Percentiles rank a stretch among this genome's conserved stretches.
Evolutionary conservation across 2,888 invertebrate species (phyloP).

Genomic region (Magallana nippona): DNA sequence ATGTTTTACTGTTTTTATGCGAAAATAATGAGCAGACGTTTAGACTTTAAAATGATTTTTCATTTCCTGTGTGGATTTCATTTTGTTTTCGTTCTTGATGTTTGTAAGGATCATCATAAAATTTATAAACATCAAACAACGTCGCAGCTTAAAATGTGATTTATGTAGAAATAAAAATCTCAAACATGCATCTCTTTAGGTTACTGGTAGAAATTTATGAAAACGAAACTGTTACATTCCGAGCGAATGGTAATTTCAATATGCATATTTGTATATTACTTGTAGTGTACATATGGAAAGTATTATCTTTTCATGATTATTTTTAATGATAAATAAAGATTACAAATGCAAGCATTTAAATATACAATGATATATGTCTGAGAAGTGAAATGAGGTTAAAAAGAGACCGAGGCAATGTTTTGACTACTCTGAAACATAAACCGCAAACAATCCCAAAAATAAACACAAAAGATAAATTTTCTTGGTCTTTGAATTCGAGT

Average conservation of each 20-base stretch:
- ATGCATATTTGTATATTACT: too few relatives aligned
- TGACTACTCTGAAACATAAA: constrained; percentile 18
- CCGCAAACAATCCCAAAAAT: constrained; percentile 16
- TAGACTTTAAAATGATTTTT: constrained; percentile 2
- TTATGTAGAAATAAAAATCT: neutral
- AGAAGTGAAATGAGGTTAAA: constrained; percentile 14
- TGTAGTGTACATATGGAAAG: too few relatives aligned
- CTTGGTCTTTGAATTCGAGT: neutral
- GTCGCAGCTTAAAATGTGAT: neutral
- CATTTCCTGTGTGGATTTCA: constrained; percentile 21
- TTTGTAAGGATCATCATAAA: neutral
- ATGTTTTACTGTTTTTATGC: constrained; percentile 41
- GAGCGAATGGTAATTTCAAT: too few relatives aligned
- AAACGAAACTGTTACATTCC: too few relatives aligned
- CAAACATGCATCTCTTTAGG: too few relatives aligned
- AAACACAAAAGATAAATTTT: constrained; percentile 19
- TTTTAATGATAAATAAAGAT: neutral
- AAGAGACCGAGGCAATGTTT: constrained; percentile 17
- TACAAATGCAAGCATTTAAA: too few relatives aligned
- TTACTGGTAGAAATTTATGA: too few relatives aligned
- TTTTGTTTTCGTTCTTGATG: neutral
- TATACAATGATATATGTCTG: too few relatives aligned
- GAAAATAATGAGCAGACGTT: constrained; percentile 43
- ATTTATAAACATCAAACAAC: constrained; percentile 12
- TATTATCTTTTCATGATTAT: neutral